A percentile compares a stretch with the other conserved stretches of the same genome.
Conservation (phyloP, 2,888 invertebrate genomes). For the Crepidodera aurea region DNA sequence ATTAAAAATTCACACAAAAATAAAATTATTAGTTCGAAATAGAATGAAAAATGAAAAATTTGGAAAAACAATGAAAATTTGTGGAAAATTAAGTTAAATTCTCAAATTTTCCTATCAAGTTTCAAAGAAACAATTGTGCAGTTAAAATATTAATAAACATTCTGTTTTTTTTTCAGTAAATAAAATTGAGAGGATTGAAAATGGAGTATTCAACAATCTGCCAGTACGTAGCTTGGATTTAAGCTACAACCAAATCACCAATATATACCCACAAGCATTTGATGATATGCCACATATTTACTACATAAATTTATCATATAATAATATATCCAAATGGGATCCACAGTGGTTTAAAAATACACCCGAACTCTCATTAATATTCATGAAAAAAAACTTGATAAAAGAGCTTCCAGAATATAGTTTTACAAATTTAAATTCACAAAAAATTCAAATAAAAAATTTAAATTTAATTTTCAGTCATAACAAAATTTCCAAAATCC, state of each 20-base stretch:
- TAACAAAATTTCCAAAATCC: conserved; percentile 43
- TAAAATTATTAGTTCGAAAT: too few relatives aligned
- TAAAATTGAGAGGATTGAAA: conserved; percentile 39
- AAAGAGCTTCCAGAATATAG: conserved; percentile 39
- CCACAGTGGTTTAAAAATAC: conserved; percentile 46
- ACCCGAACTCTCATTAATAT: conserved; percentile 42
- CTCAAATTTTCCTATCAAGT: too few relatives aligned
- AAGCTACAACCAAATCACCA: conserved; percentile 39
- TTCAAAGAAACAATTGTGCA: too few relatives aligned
- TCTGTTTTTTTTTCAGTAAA: too few relatives aligned
- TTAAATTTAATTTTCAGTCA: conserved; percentile 46
- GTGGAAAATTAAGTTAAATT: too few relatives aligned
- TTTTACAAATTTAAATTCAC: conserved; percentile 41
- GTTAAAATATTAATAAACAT: too few relatives aligned
- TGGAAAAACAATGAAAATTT: too few relatives aligned
- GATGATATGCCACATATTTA: conserved; percentile 40
- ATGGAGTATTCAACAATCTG: conserved; percentile 43
- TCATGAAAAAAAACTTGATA: conserved; percentile 45
- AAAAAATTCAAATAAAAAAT: conserved; percentile 17
- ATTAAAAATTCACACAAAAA: too few relatives aligned
- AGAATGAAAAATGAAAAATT: too few relatives aligned
- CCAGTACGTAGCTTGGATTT: conserved; percentile 37
- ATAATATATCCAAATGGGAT: conserved; percentile 41
- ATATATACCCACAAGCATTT: conserved; percentile 39
- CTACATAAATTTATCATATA: conserved; percentile 45